Conservation (phyloP, 2,113 vertebrate species). For the Varanus salvator region DNA sequence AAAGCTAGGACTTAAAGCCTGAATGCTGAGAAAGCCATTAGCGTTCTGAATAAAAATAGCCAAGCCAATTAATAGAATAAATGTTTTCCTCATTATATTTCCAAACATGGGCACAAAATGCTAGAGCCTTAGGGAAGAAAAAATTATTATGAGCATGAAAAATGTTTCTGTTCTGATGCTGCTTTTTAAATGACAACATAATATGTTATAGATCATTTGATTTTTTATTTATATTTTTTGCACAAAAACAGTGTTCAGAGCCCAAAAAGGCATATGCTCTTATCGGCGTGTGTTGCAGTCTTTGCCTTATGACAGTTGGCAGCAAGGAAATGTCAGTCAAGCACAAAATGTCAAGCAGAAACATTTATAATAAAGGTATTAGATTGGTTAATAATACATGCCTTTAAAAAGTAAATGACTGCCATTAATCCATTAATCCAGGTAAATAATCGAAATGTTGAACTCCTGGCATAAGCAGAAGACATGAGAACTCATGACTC, state of each 20-base stretch:
- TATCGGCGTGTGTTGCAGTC: constrained; percentile 72
- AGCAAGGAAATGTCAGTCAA: constrained; percentile 84
- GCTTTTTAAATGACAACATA: constrained; percentile 88
- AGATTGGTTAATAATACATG: constrained; percentile 54
- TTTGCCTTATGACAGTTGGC: constrained; percentile 83
- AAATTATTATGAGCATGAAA: constrained; percentile 76
- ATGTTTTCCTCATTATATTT: constrained; percentile 65
- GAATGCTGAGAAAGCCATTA: constrained; percentile 23
- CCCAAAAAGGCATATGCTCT: constrained; percentile 83
- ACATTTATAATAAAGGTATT: constrained; percentile 76
- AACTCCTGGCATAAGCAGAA: neutral
- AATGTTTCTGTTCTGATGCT: constrained; percentile 75
- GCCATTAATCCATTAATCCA: constrained; percentile 38
- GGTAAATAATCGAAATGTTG: neutral
- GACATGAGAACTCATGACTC: neutral
- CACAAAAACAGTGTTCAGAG: constrained; percentile 71
- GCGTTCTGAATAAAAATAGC: constrained; percentile 48
- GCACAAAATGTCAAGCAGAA: constrained; percentile 80
- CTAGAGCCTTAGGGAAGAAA: constrained; percentile 79
- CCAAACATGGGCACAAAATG: constrained; percentile 75
- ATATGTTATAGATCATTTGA: constrained; percentile 94
- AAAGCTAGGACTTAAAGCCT: constrained; percentile 26
- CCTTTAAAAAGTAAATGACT: constrained; percentile 50
- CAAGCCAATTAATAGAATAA: constrained; percentile 73
- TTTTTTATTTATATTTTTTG: constrained; percentile 52